These are phyloP conservation scores for Falcaria lacertinaria DNA, from an alignment of 2,888 invertebrate species.

Conservation along the genomic window DNA sequence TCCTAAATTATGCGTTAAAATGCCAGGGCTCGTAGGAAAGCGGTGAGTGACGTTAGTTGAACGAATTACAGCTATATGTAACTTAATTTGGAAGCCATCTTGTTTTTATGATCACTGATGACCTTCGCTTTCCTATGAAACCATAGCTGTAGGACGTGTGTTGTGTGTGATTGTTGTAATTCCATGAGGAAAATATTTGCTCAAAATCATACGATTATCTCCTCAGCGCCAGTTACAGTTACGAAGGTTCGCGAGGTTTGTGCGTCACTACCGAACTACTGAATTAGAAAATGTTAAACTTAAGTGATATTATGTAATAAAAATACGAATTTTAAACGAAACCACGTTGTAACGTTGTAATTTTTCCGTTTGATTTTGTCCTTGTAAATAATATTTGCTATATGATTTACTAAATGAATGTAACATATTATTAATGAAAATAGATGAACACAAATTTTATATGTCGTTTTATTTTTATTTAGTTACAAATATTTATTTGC, in stretches of 20 bases:
- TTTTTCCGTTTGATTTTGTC: slow-evolving; percentile 73
- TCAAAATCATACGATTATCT: slow-evolving; percentile 11
- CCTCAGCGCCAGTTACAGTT: slow-evolving; percentile 27
- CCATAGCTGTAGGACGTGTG: neutral
- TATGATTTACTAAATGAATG: slow-evolving; percentile 79
- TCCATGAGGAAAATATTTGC: slow-evolving; percentile 19
- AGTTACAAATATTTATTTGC: too few relatives aligned
- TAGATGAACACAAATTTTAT: slow-evolving; percentile 75
- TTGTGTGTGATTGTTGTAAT: slow-evolving; percentile 9
- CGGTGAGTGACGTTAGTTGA: too few relatives aligned
- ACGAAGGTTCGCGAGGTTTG: slow-evolving; percentile 51
- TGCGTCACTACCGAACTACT: slow-evolving; percentile 63
- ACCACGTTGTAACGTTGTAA: slow-evolving; percentile 68
- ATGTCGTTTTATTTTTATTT: slow-evolving; percentile 44
- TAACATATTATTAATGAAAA: slow-evolving; percentile 79
- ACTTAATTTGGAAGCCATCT: neutral
- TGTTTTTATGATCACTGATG: neutral
- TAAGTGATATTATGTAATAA: slow-evolving; percentile 78
- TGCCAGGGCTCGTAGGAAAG: too few relatives aligned
- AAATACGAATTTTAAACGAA: slow-evolving; percentile 79
- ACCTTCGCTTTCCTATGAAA: neutral
- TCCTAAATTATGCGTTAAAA: too few relatives aligned
- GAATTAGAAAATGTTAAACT: slow-evolving; percentile 60
- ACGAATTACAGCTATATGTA: too few relatives aligned
- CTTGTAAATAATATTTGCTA: slow-evolving; percentile 79